Percentiles rank a stretch among this genome's conserved stretches.
These are phyloP conservation scores for Clitarchus hookeri DNA, from an alignment of 2,888 invertebrate species.

Conservation along the genomic window DNA sequence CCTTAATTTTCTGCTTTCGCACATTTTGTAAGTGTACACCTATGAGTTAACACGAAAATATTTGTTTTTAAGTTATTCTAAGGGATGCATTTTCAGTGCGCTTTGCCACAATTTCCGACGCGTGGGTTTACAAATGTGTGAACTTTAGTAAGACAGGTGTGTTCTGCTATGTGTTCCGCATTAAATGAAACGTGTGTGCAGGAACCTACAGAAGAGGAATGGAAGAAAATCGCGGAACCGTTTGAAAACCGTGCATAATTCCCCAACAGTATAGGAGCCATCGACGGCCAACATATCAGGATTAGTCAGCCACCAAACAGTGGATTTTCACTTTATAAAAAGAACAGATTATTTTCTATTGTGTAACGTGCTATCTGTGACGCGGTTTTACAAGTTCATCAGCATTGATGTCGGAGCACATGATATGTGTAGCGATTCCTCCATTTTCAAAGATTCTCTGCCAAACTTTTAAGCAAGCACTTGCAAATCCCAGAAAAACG, in stretches of 20 bases:
- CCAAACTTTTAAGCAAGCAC: background rate
- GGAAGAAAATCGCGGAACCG: too few species aligned
- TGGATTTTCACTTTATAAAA: slow-evolving; percentile 48
- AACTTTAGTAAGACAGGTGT: slow-evolving; percentile 3
- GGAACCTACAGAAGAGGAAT: too few species aligned
- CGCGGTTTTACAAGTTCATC: slow-evolving; percentile 30
- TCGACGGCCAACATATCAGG: slow-evolving; percentile 43
- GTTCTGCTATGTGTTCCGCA: slow-evolving; percentile 4
- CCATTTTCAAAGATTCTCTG: slow-evolving; percentile 4
- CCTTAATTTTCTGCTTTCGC: background rate
- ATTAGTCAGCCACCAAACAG: slow-evolving; percentile 46
- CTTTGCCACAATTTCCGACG: slow-evolving; percentile 17
- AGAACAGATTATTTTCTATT: slow-evolving; percentile 50
- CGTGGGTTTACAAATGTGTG: too few species aligned
- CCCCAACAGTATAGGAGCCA: slow-evolving; percentile 48
- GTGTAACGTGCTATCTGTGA: slow-evolving; percentile 35
- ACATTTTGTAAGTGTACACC: too few species aligned
- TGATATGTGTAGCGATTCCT: background rate
- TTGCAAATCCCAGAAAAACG: background rate
- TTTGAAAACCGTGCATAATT: background rate
- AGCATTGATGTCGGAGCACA: slow-evolving; percentile 31
- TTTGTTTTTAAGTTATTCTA: background rate
- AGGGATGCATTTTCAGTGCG: background rate
- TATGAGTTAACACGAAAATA: background rate
- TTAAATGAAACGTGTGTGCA: background rate